These are phyloP conservation scores for Arenaria interpres DNA, from an alignment of 2,113 vertebrate species.

Conservation along the genomic window DNA sequence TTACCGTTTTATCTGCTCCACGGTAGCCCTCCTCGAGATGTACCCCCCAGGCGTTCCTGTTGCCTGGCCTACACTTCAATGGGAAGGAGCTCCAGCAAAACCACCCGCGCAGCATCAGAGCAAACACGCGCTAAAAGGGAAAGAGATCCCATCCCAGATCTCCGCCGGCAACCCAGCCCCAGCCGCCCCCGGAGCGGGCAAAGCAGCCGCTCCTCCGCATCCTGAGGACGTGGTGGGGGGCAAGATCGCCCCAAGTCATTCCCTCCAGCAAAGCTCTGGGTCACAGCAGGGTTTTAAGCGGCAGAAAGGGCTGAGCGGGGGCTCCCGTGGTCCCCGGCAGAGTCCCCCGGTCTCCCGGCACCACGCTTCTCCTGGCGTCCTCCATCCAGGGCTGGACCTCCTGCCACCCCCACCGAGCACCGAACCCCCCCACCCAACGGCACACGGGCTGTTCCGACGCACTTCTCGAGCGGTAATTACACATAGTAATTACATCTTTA, in stretches of 20 bases:
- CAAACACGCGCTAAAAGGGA: accelerated
- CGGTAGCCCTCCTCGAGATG: not conserved
- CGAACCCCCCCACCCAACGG: accelerated
- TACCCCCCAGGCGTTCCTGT: not conserved
- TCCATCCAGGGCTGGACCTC: not conserved
- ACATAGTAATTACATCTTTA: conserved; percentile 70
- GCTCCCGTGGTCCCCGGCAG: not conserved
- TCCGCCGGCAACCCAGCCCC: not conserved
- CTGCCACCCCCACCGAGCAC: not conserved
- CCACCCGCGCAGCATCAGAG: not conserved
- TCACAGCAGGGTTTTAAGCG: accelerated
- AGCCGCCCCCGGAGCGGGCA: not conserved
- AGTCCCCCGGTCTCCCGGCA: too few species aligned
- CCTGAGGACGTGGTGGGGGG: accelerated
- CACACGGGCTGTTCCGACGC: not conserved
- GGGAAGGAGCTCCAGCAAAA: not conserved
- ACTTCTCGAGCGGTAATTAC: conserved; percentile 36
- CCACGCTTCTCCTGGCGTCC: not conserved
- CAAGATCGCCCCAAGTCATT: not conserved
- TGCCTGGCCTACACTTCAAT: not conserved
- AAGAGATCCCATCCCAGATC: not conserved
- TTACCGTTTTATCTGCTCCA: not conserved
- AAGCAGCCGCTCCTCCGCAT: accelerated
- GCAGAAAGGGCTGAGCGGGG: not conserved
- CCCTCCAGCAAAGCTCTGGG: not conserved